A percentile compares a stretch with the other conserved stretches of the same genome.
These are phyloP conservation scores for Clytia hemisphaerica DNA, from an alignment of 30 jellyfish, hydroid and myxozoan species.

Conservation along the genomic window DNA sequence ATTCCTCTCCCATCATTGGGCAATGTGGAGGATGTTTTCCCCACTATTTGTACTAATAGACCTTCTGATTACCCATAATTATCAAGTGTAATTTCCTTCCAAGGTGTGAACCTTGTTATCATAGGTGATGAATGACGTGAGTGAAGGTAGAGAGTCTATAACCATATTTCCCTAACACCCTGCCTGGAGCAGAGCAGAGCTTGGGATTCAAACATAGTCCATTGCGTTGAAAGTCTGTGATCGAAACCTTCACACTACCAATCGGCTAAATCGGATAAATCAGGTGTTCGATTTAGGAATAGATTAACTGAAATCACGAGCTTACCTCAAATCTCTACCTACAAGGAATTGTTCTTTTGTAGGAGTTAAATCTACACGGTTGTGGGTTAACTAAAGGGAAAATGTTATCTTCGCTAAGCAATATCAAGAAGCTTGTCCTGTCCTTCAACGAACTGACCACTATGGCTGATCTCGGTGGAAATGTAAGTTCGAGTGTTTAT, in stretches of 20 bases:
- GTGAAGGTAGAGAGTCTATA: no score
- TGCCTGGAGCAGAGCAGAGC: no score
- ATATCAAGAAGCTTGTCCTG: slow-evolving; percentile 39
- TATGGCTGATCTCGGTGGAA: slow-evolving; percentile 62
- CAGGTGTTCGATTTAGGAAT: neutral
- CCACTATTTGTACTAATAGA: no score
- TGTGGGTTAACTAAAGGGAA: slow-evolving; percentile 72
- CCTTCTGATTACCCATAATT: no score
- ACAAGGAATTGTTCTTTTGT: neutral
- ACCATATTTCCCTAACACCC: no score
- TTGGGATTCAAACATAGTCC: no score
- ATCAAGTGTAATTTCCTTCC: no score
- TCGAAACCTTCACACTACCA: no score
- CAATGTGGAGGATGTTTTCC: no score
- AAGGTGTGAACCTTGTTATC: no score
- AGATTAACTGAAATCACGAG: neutral
- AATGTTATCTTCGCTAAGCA: slow-evolving; percentile 37
- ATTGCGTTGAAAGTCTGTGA: neutral
- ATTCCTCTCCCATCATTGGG: no score
- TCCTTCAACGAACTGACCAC: slow-evolving; percentile 58
- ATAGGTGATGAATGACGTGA: no score
- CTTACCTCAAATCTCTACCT: neutral
- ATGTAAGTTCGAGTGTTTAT: slow-evolving; percentile 33
- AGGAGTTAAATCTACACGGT: slow-evolving; percentile 65
- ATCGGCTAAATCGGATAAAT: neutral